Conservation (phyloP, 2,888 invertebrate species). For the Disparrhopalites patrizii region DNA sequence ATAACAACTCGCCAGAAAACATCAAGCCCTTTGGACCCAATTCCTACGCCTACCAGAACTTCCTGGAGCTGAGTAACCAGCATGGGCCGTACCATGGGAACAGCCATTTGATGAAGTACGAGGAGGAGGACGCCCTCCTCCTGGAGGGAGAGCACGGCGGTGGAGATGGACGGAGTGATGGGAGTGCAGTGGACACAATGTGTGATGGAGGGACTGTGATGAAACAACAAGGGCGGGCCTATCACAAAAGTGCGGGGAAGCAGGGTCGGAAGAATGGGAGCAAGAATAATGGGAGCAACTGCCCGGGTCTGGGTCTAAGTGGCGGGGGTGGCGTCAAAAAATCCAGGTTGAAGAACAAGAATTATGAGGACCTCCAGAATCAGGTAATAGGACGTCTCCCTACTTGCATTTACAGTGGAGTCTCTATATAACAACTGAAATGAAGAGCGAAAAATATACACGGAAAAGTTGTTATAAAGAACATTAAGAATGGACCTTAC, state of each 20-base stretch:
- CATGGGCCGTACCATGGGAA: too few species aligned
- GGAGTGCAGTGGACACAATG: too few species aligned
- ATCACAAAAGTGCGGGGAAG: background rate
- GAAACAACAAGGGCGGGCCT: slow-evolving; percentile 13
- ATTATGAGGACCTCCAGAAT: slow-evolving; percentile 60
- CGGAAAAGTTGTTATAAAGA: too few species aligned
- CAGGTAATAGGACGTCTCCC: too few species aligned
- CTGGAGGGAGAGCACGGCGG: too few species aligned
- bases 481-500: too few species aligned
- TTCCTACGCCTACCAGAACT: slow-evolving; percentile 19
- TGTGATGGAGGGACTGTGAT: background rate
- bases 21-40: background rate
- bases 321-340: slow-evolving; percentile 22
- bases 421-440: too few species aligned
- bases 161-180: too few species aligned
- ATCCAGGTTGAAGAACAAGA: slow-evolving; percentile 22
- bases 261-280: slow-evolving; percentile 7
- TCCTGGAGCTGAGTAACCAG: background rate
- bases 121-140: background rate
- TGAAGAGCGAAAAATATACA: too few species aligned
- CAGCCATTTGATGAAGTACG: slow-evolving; percentile 3
- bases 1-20: background rate
- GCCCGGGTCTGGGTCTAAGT: background rate
- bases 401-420: too few species aligned
- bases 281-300: background rate